phyloP scores from a whole-genome alignment of 1,140 invertebrate species.

The Caenorhabditis tropicalis region DNA sequence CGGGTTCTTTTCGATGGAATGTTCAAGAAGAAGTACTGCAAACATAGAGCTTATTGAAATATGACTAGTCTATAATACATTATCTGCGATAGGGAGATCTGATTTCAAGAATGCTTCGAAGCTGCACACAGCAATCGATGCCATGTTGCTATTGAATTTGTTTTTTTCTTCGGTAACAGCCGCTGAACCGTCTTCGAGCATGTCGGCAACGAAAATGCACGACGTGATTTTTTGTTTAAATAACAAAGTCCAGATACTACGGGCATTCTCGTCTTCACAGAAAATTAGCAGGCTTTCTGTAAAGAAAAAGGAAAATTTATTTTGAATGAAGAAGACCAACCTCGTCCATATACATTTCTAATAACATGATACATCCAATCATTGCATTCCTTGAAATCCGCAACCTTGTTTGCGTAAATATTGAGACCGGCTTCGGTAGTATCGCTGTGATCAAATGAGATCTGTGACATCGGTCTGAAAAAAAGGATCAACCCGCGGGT shows the following conservation, averaged over 20 bases:
- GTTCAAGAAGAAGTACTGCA: neutral
- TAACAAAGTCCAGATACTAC: neutral
- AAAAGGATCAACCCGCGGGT: too few species aligned
- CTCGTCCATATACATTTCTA: too few species aligned
- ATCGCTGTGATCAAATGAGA: too few species aligned
- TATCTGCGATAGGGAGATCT: neutral
- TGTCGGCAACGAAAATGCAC: neutral
- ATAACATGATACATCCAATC: too few species aligned
- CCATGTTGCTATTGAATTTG: neutral
- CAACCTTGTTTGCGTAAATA: too few species aligned
- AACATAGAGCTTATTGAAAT: neutral
- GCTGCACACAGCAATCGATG: neutral
- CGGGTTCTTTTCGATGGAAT: neutral
- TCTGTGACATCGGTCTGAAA: too few species aligned
- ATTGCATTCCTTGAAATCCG: too few species aligned
- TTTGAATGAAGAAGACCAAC: neutral
- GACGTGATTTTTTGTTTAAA: neutral
- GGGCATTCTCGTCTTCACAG: neutral
- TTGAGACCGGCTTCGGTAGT: too few species aligned
- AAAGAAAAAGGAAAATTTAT: neutral
- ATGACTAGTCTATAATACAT: neutral
- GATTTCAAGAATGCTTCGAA: neutral
- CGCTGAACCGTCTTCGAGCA: neutral
- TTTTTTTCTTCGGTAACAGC: neutral
- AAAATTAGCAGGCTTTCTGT: neutral